Evolutionary conservation across 2,113 vertebrate genomes (phyloP).

Genomic region (Catharus bicknelli): DNA sequence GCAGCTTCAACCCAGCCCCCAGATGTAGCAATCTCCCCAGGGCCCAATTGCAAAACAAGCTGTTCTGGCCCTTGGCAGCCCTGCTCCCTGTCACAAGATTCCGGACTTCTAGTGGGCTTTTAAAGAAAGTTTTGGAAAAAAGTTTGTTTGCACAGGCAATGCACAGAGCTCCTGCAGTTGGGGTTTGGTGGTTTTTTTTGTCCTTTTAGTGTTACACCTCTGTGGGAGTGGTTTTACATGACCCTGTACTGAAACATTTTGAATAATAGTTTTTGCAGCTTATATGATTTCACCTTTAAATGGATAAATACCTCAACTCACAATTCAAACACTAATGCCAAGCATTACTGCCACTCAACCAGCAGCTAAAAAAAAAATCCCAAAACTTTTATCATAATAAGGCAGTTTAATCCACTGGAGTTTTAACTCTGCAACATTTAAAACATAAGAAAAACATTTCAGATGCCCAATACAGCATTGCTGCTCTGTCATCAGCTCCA

Average conservation of each 20-base stretch:
- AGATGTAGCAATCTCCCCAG: not conserved
- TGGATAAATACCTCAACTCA: not conserved
- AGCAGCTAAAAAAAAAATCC: not conserved
- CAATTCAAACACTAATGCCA: not conserved
- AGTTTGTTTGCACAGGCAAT: not conserved
- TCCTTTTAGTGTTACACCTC: not conserved
- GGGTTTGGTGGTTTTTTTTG: not conserved
- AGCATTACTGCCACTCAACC: not conserved
- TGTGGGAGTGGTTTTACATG: not conserved
- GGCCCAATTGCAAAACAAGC: not conserved
- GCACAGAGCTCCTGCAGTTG: not conserved
- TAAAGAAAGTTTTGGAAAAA: not conserved
- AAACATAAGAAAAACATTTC: not conserved
- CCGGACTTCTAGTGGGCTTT: not conserved
- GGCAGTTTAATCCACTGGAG: not conserved
- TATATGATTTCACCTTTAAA: not conserved
- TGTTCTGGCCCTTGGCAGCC: conserved; percentile 6
- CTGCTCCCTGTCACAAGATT: not conserved
- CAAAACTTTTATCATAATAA: not conserved
- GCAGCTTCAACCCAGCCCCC: not conserved
- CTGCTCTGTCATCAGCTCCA: not conserved
- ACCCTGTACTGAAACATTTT: not conserved
- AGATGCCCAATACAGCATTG: not conserved
- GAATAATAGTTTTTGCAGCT: not conserved
- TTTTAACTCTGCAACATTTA: not conserved